A percentile compares a stretch with the other conserved stretches of the same genome.
Conservation (phyloP, 2,113 vertebrate species). For the Saccopteryx leptura region DNA sequence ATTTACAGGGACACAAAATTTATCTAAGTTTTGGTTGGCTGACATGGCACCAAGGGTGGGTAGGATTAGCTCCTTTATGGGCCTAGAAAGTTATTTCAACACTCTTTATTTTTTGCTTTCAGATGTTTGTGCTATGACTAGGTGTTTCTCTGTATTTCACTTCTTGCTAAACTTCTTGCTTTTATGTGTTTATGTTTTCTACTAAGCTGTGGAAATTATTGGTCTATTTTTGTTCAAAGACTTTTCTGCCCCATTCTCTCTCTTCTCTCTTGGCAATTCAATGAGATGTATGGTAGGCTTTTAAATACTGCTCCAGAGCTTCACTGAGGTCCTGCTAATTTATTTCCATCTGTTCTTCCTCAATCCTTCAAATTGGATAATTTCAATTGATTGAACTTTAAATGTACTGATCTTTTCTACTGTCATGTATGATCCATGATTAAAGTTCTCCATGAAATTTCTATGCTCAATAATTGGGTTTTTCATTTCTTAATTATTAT, state of each 20-base stretch:
- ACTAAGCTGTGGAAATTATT: not conserved
- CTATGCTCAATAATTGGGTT: not conserved
- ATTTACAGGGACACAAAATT: not conserved
- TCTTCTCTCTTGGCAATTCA: not conserved
- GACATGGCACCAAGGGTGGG: not conserved
- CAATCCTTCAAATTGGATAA: not conserved
- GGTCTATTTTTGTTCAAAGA: not conserved
- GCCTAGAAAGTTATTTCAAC: not conserved
- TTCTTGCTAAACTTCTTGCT: not conserved
- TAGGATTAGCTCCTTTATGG: not conserved
- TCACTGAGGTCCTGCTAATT: not conserved
- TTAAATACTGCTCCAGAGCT: not conserved
- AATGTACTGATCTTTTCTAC: not conserved
- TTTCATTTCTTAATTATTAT: conserved; percentile 12
- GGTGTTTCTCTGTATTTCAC: not conserved
- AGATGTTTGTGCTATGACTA: not conserved
- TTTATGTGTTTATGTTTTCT: not conserved
- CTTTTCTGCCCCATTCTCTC: not conserved
- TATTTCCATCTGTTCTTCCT: not conserved
- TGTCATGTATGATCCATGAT: not conserved
- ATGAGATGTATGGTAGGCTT: not conserved
- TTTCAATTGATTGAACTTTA: not conserved
- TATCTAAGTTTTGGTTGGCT: not conserved
- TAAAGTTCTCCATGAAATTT: not conserved
- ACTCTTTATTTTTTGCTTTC: not conserved